Conservation (phyloP, 1,140 invertebrate genomes). For the Drosophila arawakana region DNA sequence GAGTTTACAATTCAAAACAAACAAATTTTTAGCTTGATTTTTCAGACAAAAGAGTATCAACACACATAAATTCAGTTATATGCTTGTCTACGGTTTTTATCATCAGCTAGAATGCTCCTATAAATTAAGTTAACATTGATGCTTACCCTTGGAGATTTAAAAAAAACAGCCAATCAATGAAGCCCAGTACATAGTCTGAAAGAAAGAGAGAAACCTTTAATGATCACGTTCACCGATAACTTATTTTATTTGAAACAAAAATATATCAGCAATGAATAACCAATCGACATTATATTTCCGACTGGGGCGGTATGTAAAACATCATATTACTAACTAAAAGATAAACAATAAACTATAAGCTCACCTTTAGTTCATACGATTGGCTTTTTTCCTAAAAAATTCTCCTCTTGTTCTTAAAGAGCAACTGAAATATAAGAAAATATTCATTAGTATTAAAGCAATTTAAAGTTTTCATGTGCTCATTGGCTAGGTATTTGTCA, state of each 20-base stretch:
- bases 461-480: not conserved
- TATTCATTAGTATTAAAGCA: not conserved
- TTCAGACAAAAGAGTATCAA: constrained; percentile 59
- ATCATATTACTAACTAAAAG: constrained; percentile 33
- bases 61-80: constrained; percentile 71
- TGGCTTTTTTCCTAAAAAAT: no score
- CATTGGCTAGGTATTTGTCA: constrained; percentile 22
- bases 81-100: constrained; percentile 72
- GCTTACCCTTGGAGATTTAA: not conserved
- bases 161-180: not conserved
- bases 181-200: not conserved
- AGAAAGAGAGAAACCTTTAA: not conserved
- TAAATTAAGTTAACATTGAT: not conserved
- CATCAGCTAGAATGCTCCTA: constrained; percentile 34
- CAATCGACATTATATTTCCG: constrained; percentile 53
- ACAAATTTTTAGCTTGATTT: not conserved
- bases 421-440: constrained; percentile 18
- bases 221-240: no score
- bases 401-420: not conserved
- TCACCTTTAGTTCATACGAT: constrained; percentile 10
- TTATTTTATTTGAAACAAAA: not conserved
- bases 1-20: not conserved
- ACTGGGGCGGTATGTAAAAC: constrained; percentile 64
- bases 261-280: constrained; percentile 39
- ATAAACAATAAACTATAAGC: not conserved